Evolutionary conservation across 2,797 vertebrate genomes (phyloP), one percentile per base, ranked within the genome.

Genomic region (Epinephelus malabaricus): DNA sequence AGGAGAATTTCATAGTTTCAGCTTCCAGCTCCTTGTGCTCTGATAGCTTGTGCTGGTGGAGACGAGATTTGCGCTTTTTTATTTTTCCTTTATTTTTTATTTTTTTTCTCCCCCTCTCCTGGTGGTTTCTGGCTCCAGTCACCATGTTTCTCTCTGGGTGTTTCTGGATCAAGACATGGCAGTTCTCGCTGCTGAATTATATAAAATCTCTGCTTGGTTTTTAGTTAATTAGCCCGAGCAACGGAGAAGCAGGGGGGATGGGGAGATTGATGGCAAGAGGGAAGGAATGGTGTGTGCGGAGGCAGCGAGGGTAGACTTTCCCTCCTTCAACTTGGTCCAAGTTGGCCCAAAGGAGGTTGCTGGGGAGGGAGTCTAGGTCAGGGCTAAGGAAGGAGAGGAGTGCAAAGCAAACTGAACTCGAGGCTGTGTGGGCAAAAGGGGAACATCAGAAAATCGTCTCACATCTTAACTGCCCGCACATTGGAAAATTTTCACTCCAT

Each of bases 281-380:
- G 66, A 88, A 79, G 71, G 76, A 47, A 58, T 62, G 40, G 78
- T 78, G 79, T 62, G 49, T 55, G 51, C 49, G 66, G 78, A 86
- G 80, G 76, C 43, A 27, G 68, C 27, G 46, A 85, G 80, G 78
- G 79, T 88, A 83, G 77, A 91, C 87, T 88, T 71, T 77, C 51
- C 78, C 75, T 87, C 92, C 93, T 94, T 95, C 90, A 95, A 94
- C 91, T 93, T 81, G 78, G 88, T 95, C 94, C 94, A 95, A 92
- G 79, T 95, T 92, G 90, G 92, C 92, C 90, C 88, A 91, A 80
- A 93, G 86, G 90, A 90, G 86, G 76, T 80, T 90, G 75, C 81
- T 79, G 81, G 63, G 83, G 83, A 83, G 89, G 81, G 65, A 87
- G 86, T 81, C 78, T 89, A 83, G 91, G 88, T 91, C 90, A 88